Evolutionary conservation across 2,113 vertebrate species (phyloP), one percentile per base, ranked within the genome.

Genomic region (Platycercus adscitus): DNA sequence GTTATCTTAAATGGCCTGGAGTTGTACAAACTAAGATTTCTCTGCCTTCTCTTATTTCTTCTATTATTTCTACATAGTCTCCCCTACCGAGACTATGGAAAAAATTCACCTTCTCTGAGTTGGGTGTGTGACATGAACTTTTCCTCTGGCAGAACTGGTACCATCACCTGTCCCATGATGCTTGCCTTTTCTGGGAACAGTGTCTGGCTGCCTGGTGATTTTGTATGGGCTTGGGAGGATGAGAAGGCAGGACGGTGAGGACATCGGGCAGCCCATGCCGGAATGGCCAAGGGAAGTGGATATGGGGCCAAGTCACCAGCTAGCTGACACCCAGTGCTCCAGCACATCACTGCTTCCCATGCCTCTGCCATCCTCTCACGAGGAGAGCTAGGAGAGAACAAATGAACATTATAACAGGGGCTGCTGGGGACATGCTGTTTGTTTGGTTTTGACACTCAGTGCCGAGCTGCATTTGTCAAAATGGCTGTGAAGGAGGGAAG

Each of bases 151-250:
- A 35, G 26, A 79, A 52, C 53, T 46, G 33, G 39, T 63, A 47
- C 33, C 47, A 35, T 93, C 44, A 55, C 64, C 58, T 25, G 11
- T 77, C 23, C 61, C 0, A 0, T 47, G 79, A 44, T 0, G 0
- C 55, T 39, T 50, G 46, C 8, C 26, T 9, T 72, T 25, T 65
- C 70, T 1, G 1, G 25, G 28, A 60, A 47, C 0, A 2, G 31
- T 0, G 0, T 46, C 35, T 23, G n/a, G n/a, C 55, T 1, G 0
- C 35, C 13, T 14, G 61, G 31, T 28, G 52, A 28, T 81, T 50
- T 58, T 31, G 41, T 39, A 13, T 0, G 0, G 50, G 23, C 43
- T 75, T 33, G 26, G 76, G 28, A 88, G 46, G 55, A 37, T 3
- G 29, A 55, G 39, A 25, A 31, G 52, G 24, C 23, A 31, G 0